Evolutionary conservation across 2,888 invertebrate genomes (phyloP), one percentile per base, ranked within the genome.

Genomic region (Megaustenia siamemsis): DNA sequence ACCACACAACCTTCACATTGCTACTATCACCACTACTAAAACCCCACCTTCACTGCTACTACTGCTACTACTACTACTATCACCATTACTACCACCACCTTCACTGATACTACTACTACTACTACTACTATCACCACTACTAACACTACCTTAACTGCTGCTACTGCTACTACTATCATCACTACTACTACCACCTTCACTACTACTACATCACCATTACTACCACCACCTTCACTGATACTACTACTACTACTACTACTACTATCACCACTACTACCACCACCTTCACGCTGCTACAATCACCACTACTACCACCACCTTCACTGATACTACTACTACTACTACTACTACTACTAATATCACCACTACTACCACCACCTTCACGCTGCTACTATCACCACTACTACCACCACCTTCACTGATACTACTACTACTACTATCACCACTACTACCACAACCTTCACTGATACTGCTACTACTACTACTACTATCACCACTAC

Each of bases 261-360:
- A n/a, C n/a, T n/a, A n/a, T n/a, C n/a, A n/a, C n/a, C n/a, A n/a
- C n/a, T n/a, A n/a, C n/a, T n/a, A n/a, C n/a, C n/a, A n/a, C n/a
- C n/a, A n/a, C n/a, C n/a, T n/a, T n/a, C n/a, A n/a, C n/a, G n/a
- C n/a, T n/a, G n/a, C n/a, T n/a, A n/a, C 73, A 10, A 73, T 35
- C 40, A 73, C 73, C 40, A 73, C 73, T n/a, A 73, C 73, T n/a
- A 73, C 73, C 53, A 53, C 53, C 1, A 53, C 53, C 53, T 18
- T 21, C 53, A 53, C 53, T 21, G 21, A 10, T 21, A 53, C 53
- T 21, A 53, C 53, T 21, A 53, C 53, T 21, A 53, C 53, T 21
- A 53, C 53, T 21, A 53, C 53, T 21, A 53, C n/a, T n/a, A n/a
- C n/a, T n/a, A n/a, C n/a, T n/a, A n/a, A n/a, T n/a, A n/a, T n/a